Conservation (phyloP, 2,797 vertebrate species). For the Kryptopterus vitreolus region DNA sequence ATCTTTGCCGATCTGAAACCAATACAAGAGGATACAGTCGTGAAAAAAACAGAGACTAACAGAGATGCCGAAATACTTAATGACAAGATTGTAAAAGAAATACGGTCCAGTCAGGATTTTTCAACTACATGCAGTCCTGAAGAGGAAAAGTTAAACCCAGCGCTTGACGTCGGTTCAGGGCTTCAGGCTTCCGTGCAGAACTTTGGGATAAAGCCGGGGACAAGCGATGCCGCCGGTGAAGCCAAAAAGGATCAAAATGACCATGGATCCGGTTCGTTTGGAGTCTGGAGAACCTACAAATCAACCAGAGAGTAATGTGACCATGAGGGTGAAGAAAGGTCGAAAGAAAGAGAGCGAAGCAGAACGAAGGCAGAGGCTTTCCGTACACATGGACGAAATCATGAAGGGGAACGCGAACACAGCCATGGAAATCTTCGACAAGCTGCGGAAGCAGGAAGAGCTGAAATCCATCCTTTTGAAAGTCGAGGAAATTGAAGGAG, state of each 20-base stretch:
- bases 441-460: slow-evolving; percentile 82
- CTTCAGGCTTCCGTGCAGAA: slow-evolving; percentile 62
- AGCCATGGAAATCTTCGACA: slow-evolving; percentile 84
- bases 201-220: slow-evolving; percentile 60
- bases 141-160: slow-evolving; percentile 44
- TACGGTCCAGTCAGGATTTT: neutral
- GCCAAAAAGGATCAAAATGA: slow-evolving; percentile 73
- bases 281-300: neutral
- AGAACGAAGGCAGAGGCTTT: slow-evolving; percentile 81
- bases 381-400: slow-evolving; percentile 89
- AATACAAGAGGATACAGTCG: slow-evolving; percentile 42
- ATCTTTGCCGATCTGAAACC: slow-evolving; percentile 49
- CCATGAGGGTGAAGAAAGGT: slow-evolving; percentile 69
- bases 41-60: slow-evolving; percentile 13
- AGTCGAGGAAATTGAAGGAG: slow-evolving; percentile 85
- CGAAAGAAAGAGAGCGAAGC: slow-evolving; percentile 72
- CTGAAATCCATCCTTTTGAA: slow-evolving; percentile 82
- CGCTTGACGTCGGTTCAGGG: slow-evolving; percentile 57
- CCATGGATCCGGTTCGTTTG: slow-evolving; percentile 39
- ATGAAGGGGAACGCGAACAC: slow-evolving; percentile 81
- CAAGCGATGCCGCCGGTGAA: slow-evolving; percentile 62
- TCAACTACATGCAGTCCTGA: neutral
- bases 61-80: neutral
- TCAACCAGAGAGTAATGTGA: too few species aligned
- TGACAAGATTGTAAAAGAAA: neutral